Evolutionary conservation across 2,888 invertebrate genomes (phyloP), one percentile per base, ranked within the genome.

Genomic region (Hirtodrosophila confusa): DNA sequence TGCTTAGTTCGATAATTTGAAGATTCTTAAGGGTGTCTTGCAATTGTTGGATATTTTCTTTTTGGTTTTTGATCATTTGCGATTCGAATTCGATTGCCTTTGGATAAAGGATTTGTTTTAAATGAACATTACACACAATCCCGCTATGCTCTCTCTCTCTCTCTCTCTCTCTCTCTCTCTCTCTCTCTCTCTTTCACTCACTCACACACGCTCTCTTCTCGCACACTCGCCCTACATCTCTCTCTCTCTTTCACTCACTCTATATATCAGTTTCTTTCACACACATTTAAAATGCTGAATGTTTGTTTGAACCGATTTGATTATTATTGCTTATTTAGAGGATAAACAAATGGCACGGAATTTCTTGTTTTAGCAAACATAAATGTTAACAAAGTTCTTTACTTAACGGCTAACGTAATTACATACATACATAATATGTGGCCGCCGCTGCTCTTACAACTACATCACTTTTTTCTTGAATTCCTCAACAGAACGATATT

Each of bases 401-500:
- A 64, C 75, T 71, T 49, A 69, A 60, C 55, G 70, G 64, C 69
- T 58, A 50, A 71, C 47, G 39, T 54, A 68, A 58, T 45, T 45
- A 44, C 56, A 35, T 56, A 70, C 33, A 62, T 35, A 17, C 17
- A 17, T 17, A 17, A 17, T 17, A 53, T 37, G 71, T 67, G 66
- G 76, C 76, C 65, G 69, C 65, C 61, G 72, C 60, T 86, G 77
- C 60, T 67, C 90, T 90, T 90, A 90, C 86, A 82, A 87, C 90
- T 90, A 91, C 90, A 90, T 91, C 91, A 91, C 90, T 90, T 90
- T 90, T 66, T 76, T 75, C 75, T 82, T 75, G 70, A 79, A 69
- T 78, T 68, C 64, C 74, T 73, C 78, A 86, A 84, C 75, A 64
- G 66, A 86, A 75, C 50, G 64, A 61, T 44, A 49, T 55, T 10